Base-by-base conservation (phyloP, 1,140 invertebrate species). In the Drosophila pallidifrons region DNA sequence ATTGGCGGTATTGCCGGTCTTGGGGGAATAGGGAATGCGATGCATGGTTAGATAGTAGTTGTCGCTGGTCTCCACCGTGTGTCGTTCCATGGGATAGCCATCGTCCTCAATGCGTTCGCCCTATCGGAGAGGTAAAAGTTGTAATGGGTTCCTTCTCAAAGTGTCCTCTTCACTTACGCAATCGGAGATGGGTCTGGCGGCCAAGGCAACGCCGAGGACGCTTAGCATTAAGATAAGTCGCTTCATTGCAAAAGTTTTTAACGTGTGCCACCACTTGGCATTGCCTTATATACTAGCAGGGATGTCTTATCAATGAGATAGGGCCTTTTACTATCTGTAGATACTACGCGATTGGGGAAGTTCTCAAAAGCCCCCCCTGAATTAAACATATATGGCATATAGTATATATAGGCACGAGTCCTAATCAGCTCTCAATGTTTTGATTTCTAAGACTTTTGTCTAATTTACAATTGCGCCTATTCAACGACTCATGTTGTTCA, bases 61-160 rank as follows among this genome's bases (percentile, higher is more conserved):
- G 47, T 91, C 90, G 5, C 46, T 58, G 15, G 90, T 91, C 38
- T 55, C 68, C 5, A 91, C 89, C 10, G 10, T 73, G 16, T 91
- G 90, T 0, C 74, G 68, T 46, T 91, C 90, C 81, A 91, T 79
- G 0, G 90, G 90, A 63, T 91, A 91, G 16, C 90, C 89, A 88
- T 76, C 85, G 25, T 91, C 38, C 16, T 43, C 49, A 20, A 90
- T 90, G 30, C 82, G 87, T 35, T 91, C 85, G 6, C 85, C 85
- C 85, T 88, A 49, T 0, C 1, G 35, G 59, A 25, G 6, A 38
- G 10, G 6, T 32, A 25, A 1, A 43, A 43, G 8, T 6, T 16
- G 35, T 6, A 20, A 25, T 41, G 16, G 16, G 5, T 3, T 43
- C 3, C 8, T 16, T 3, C 20, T 54, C 43, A 25, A 1, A 3